Evolutionary conservation across 2,888 invertebrate species (phyloP), one percentile per base, ranked within the genome.

Genomic region (Diaperis boleti): DNA sequence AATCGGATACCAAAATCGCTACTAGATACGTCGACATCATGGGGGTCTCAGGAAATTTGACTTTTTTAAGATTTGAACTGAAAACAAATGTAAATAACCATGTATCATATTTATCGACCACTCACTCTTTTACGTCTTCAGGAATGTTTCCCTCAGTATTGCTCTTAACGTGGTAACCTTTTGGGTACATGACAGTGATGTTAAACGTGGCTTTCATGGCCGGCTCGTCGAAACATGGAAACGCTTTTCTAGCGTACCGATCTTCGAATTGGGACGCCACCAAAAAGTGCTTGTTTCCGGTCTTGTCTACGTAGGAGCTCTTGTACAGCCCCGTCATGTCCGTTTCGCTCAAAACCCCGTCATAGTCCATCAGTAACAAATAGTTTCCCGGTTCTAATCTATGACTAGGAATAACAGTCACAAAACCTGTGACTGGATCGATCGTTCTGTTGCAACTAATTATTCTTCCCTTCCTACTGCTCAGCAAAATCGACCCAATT

Each of bases 221-320:
- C 0, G 92, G 92, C 72, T 90, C 89, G 70, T 92, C 92, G 73
- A 88, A 92, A 73, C 92, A 92, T 0, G 92, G 92, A 76, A 92
- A 92, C 0, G 88, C 90, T 39, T 85, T 83, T 0, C 90, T 85
- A 0, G 90, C 89, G 60, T 85, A 84, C 0, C 86, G 87, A 0
- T 88, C 85, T 75, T 90, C 88, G 52, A 91, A 87, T 64, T 90
- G 90, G 0, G 90, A 89, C 0, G 88, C 85, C 1, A 87, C 86
- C n/a, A 90, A 76, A 68, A 83, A 84, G 47, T 87, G 87, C 1
- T 29, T 33, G 5, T 33, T 14, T 7, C 11, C 11, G 15, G 59
- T 67, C 37, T 61, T 31, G 14, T 67, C 68, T 5, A 14, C 68
- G 37, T 55, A 55, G 10, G 29, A 6, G 11, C 82, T 83, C 61